A percentile compares a stretch with the other conserved stretches of the same genome.
These are phyloP conservation scores for Aproaerema taeniolella DNA, from an alignment of 2,888 invertebrate species.

Conservation along the genomic window DNA sequence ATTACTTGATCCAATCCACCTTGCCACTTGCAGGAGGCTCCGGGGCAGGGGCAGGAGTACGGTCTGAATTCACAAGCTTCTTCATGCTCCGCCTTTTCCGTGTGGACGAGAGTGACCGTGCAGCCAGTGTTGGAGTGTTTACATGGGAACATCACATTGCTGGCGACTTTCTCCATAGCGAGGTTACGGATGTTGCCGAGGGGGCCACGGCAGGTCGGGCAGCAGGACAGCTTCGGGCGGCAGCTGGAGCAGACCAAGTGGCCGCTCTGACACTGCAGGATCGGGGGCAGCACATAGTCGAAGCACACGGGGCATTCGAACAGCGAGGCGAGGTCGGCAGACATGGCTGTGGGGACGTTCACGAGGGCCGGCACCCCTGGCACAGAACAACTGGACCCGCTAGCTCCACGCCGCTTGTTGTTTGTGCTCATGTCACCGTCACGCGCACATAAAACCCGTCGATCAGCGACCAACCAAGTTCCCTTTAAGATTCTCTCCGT, in stretches of 20 bases:
- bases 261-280: constrained; percentile 98
- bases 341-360: constrained; percentile 81
- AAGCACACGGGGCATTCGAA: constrained; percentile 99
- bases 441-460: constrained; percentile 60
- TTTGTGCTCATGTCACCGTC: constrained; percentile 77
- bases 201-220: constrained; percentile 98
- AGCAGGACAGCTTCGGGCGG: constrained; percentile 96
- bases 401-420: constrained; percentile 74
- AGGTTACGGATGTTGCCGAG: constrained; percentile 98
- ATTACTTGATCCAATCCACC: constrained; percentile 98
- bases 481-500: constrained; percentile 25
- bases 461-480: constrained; percentile 47
- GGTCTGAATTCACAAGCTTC: constrained; percentile 99
- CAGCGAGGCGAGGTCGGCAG: constrained; percentile 92
- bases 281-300: constrained; percentile 99
- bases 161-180: constrained; percentile 99
- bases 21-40: constrained; percentile 99
- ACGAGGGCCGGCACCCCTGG: constrained; percentile 72
- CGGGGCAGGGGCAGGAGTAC: constrained; percentile 99
- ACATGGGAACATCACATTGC: constrained; percentile 99
- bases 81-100: constrained; percentile 99
- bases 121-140: constrained; percentile 98
- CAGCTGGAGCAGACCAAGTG: constrained; percentile 99
- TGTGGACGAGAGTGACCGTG: constrained; percentile 92
- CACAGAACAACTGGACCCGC: constrained; percentile 74